Conservation (phyloP, 2,113 vertebrate species). For the Eublepharis macularius region DNA sequence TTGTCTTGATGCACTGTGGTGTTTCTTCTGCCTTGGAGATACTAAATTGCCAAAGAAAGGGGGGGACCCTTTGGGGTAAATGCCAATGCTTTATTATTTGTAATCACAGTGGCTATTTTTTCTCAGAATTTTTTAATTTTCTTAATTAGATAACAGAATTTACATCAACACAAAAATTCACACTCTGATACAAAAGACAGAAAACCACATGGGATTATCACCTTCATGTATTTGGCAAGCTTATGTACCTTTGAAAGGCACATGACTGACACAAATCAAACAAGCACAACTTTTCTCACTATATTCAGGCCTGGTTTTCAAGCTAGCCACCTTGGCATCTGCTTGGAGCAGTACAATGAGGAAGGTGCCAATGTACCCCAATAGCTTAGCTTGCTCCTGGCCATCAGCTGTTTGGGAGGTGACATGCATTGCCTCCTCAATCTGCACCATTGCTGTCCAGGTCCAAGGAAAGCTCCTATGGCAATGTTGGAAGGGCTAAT, state of each 20-base stretch:
- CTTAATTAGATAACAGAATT: background rate
- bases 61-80: slow-evolving; percentile 22
- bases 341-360: too few relatives aligned
- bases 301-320: too few relatives aligned
- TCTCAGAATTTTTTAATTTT: background rate
- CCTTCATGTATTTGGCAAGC: background rate
- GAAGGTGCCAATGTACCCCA: too few relatives aligned
- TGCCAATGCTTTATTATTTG: slow-evolving; percentile 11
- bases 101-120: background rate
- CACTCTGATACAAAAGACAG: background rate
- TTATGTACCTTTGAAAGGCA: background rate
- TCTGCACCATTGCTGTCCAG: too few relatives aligned
- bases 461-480: too few relatives aligned
- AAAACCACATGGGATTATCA: background rate
- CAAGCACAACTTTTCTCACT: background rate
- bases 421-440: too few relatives aligned
- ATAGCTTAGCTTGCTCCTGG: too few relatives aligned
- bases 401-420: too few relatives aligned
- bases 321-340: too few relatives aligned
- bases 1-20: background rate
- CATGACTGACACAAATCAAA: background rate
- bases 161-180: background rate
- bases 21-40: slow-evolving; percentile 5
- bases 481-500: too few relatives aligned
- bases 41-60: background rate